These are phyloP conservation scores for Caenorhabditis brenneri DNA, from an alignment of 1,140 invertebrate genomes.

Conservation along the genomic window DNA sequence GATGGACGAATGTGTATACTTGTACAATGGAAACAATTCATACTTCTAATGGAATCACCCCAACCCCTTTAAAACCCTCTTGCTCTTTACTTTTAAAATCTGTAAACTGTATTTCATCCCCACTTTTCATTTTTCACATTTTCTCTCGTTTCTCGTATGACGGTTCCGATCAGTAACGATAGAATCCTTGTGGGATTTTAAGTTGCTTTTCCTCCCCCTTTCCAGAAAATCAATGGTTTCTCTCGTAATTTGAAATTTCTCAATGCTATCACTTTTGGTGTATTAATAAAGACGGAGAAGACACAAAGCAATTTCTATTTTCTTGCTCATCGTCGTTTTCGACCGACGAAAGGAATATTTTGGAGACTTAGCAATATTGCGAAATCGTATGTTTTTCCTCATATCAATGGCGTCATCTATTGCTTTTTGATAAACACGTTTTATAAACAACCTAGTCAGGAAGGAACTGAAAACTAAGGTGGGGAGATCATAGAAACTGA, in stretches of 20 bases:
- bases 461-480: too few relatives aligned
- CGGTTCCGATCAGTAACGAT: neutral
- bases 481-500: too few relatives aligned
- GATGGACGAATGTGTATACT: conserved; percentile 31
- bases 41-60: neutral
- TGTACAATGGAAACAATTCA: conserved; percentile 38
- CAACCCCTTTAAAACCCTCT: neutral
- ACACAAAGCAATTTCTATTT: neutral
- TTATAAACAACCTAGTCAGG: neutral
- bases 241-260: neutral
- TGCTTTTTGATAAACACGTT: neutral
- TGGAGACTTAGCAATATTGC: conserved; percentile 4
- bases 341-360: neutral
- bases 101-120: neutral
- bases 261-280: neutral
- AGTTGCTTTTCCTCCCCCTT: neutral
- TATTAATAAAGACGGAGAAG: conserved; percentile 16
- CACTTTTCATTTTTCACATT: neutral
- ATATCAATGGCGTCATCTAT: neutral
- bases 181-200: neutral
- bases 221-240: conserved; percentile 16
- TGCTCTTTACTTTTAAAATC: neutral
- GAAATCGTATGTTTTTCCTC: neutral
- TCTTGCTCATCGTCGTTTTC: conserved; percentile 1
- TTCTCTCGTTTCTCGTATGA: conserved; percentile 17